Evolutionary conservation across 2,113 vertebrate genomes (phyloP).

Genomic region (Atherinomorus stipes): DNA sequence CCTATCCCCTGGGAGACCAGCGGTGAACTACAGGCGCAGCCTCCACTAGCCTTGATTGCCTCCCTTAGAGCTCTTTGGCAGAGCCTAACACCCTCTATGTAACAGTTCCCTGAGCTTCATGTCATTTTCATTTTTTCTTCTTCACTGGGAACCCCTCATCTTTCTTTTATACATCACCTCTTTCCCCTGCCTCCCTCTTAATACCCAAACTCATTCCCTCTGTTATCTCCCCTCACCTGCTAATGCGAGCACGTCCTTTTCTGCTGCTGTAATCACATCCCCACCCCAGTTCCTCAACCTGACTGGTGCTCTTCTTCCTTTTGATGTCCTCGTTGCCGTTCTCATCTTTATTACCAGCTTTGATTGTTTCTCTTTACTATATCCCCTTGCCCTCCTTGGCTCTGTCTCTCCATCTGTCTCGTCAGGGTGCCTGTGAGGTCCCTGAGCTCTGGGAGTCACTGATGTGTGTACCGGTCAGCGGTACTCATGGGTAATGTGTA

Average conservation of each 20-base stretch:
- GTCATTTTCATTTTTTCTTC: conserved; percentile 50
- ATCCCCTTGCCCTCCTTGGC: conserved; percentile 1
- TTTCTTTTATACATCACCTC: conserved; percentile 29
- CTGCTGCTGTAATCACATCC: conserved; percentile 17
- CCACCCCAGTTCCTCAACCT: conserved; percentile 15
- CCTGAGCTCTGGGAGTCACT: conserved; percentile 55
- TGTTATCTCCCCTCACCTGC: conserved; percentile 25
- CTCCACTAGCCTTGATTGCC: conserved; percentile 54
- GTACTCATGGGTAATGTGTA: conserved; percentile 74
- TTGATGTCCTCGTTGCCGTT: conserved; percentile 7
- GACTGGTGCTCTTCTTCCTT: not conserved
- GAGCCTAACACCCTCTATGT: conserved; percentile 17
- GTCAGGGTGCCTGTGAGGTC: conserved; percentile 34
- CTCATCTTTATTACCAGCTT: conserved; percentile 33
- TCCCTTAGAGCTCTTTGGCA: conserved; percentile 33
- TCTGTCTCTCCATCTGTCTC: conserved; percentile 25
- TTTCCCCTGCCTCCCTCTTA: conserved; percentile 11
- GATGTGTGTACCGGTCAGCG: conserved; percentile 66
- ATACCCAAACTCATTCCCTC: conserved; percentile 38
- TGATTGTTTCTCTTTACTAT: conserved; percentile 19
- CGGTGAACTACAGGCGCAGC: conserved; percentile 49
- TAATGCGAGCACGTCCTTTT: conserved; percentile 24
- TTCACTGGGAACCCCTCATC: conserved; percentile 32
- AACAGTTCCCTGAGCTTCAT: conserved; percentile 34
- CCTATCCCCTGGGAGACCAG: conserved; percentile 59